A percentile compares a stretch with the other conserved stretches of the same genome.
Evolutionary conservation across 2,113 vertebrate genomes (phyloP).

Genomic region (rat (Rattus norvegicus)): DNA sequence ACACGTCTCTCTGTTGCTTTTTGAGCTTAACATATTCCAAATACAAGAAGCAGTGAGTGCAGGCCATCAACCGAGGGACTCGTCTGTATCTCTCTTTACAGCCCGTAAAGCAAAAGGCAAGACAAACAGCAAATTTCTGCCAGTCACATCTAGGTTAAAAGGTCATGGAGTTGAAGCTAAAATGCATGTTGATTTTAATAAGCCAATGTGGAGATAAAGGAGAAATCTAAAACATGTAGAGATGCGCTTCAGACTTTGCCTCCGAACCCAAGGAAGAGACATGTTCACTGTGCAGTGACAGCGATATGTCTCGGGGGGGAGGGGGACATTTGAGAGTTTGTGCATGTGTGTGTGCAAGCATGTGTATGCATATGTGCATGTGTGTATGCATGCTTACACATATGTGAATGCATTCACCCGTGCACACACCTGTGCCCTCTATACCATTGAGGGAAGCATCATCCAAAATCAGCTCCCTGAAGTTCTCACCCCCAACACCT

Average conservation of each 20-base stretch:
- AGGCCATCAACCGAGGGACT: background rate
- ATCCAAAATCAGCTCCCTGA: background rate
- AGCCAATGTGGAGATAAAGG: background rate
- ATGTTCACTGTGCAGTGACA: background rate
- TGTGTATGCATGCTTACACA: background rate
- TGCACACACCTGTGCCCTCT: background rate
- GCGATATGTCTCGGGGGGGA: background rate
- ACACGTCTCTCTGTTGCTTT: background rate
- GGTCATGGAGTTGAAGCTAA: background rate
- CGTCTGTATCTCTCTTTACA: background rate
- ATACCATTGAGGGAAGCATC: background rate
- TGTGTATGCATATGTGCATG: background rate
- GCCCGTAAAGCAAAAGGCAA: background rate
- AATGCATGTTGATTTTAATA: background rate
- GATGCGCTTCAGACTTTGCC: background rate
- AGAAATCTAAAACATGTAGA: background rate
- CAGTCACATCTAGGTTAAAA: background rate
- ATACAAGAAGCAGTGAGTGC: background rate
- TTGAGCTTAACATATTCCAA: conserved; percentile 28
- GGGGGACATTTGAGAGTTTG: background rate
- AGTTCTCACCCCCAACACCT: background rate
- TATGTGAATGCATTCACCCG: background rate
- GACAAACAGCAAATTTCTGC: background rate
- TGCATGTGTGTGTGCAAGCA: background rate
- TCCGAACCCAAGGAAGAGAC: background rate